These are phyloP conservation scores for Cyprinodon brontotheroides DNA, from an alignment of 2,113 vertebrate species.

Conservation along the genomic window DNA sequence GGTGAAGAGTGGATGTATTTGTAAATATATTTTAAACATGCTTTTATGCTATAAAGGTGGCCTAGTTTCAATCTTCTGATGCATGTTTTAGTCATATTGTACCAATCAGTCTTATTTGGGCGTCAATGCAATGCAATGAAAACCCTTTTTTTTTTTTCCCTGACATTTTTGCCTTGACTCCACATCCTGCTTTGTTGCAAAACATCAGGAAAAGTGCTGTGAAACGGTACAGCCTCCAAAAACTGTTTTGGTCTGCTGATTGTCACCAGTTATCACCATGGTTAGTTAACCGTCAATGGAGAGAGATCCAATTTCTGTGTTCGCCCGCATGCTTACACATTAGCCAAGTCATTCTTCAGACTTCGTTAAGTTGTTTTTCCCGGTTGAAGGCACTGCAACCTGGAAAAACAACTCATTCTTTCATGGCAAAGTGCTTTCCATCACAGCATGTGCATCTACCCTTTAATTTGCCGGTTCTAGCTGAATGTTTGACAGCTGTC, in stretches of 20 bases:
- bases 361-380: conserved; percentile 63
- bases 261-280: conserved; percentile 77
- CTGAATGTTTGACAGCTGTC: conserved; percentile 62
- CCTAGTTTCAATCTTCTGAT: conserved; percentile 25
- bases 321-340: conserved; percentile 49
- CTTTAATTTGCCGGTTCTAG: conserved; percentile 66
- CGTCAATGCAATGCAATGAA: not conserved
- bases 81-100: not conserved
- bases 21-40: not conserved
- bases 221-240: conserved; percentile 61
- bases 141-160: not conserved
- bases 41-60: not conserved
- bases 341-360: conserved; percentile 57
- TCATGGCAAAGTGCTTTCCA: conserved; percentile 77
- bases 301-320: conserved; percentile 46
- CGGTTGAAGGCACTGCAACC: conserved; percentile 62
- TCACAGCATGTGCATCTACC: conserved; percentile 63
- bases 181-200: conserved; percentile 58
- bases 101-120: no score
- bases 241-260: conserved; percentile 60
- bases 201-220: conserved; percentile 58
- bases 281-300: conserved; percentile 69
- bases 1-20: no score
- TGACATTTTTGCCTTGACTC: conserved; percentile 22
- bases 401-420: conserved; percentile 78